Percentiles rank a stretch among this genome's conserved stretches.
These are phyloP conservation scores for Eciton burchellii DNA, from an alignment of 1,140 invertebrate genomes.

Conservation along the genomic window DNA sequence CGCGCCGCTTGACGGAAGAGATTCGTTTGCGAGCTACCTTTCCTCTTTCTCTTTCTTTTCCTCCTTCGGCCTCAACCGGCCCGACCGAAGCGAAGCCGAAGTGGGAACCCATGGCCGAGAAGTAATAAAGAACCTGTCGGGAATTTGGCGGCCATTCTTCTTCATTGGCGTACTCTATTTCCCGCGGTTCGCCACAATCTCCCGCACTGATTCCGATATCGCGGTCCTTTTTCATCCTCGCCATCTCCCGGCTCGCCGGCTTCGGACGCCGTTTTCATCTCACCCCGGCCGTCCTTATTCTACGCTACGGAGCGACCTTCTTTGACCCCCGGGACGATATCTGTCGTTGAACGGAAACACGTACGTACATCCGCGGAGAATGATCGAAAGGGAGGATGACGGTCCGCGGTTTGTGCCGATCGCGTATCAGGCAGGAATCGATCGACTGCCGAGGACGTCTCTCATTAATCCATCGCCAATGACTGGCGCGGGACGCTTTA, in stretches of 20 bases:
- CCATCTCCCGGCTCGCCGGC: too few relatives aligned
- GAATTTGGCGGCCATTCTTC: slow-evolving; percentile 75
- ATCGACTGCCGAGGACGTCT: slow-evolving; percentile 44
- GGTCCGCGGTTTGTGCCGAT: slow-evolving; percentile 18
- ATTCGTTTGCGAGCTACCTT: slow-evolving; percentile 59
- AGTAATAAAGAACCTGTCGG: slow-evolving; percentile 75
- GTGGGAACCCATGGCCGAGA: slow-evolving; percentile 59
- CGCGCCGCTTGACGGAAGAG: slow-evolving; percentile 63
- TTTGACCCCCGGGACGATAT: slow-evolving; percentile 70
- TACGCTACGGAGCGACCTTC: slow-evolving; percentile 53
- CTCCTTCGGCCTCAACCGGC: neutral
- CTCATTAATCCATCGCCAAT: slow-evolving; percentile 63
- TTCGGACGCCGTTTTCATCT: slow-evolving; percentile 4
- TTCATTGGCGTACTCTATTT: slow-evolving; percentile 76
- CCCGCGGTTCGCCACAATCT: slow-evolving; percentile 71
- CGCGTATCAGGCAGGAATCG: slow-evolving; percentile 47
- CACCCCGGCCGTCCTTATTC: slow-evolving; percentile 16
- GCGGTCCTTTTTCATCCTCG: neutral
- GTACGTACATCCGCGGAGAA: slow-evolving; percentile 45
- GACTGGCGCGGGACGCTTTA: slow-evolving; percentile 37
- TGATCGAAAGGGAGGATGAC: slow-evolving; percentile 34
- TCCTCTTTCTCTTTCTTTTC: slow-evolving; percentile 30
- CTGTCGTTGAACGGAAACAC: slow-evolving; percentile 61
- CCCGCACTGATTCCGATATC: slow-evolving; percentile 63
- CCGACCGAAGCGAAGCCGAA: slow-evolving; percentile 42